Percentiles rank a stretch among this genome's conserved stretches.
phyloP scores from a whole-genome alignment of 2,797 vertebrate species.

The Anolis apletophallus region DNA sequence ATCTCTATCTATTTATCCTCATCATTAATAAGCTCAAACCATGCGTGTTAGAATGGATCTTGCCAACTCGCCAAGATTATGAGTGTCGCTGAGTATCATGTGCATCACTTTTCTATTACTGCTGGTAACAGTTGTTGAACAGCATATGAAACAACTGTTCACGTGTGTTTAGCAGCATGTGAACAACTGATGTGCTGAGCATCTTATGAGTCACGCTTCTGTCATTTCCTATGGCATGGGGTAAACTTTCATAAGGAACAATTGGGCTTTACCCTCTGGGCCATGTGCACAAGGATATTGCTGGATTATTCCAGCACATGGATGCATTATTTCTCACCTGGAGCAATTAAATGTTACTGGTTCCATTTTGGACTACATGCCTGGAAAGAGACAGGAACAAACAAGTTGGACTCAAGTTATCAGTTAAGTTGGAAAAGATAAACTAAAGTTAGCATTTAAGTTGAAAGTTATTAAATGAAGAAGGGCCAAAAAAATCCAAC shows the following conservation, averaged over 20 bases:
- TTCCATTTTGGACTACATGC: too few species aligned
- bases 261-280: neutral
- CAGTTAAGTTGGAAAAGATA: too few species aligned
- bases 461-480: too few species aligned
- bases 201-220: neutral
- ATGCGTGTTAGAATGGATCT: neutral
- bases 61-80: neutral
- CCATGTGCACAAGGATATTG: neutral
- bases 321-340: neutral
- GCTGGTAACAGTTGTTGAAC: too few species aligned
- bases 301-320: neutral
- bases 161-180: too few species aligned
- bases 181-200: neutral
- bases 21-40: neutral
- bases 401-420: too few species aligned
- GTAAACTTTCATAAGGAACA: neutral
- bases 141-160: too few species aligned
- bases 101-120: neutral
- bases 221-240: neutral
- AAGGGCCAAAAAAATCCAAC: too few species aligned
- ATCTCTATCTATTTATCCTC: constrained; percentile 3
- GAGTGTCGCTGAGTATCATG: neutral
- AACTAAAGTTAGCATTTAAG: too few species aligned
- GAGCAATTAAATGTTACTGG: neutral
- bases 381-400: too few species aligned